Evolutionary conservation across 2,888 invertebrate species (phyloP).

Genomic region (Cryptophagus acutangulus): DNA sequence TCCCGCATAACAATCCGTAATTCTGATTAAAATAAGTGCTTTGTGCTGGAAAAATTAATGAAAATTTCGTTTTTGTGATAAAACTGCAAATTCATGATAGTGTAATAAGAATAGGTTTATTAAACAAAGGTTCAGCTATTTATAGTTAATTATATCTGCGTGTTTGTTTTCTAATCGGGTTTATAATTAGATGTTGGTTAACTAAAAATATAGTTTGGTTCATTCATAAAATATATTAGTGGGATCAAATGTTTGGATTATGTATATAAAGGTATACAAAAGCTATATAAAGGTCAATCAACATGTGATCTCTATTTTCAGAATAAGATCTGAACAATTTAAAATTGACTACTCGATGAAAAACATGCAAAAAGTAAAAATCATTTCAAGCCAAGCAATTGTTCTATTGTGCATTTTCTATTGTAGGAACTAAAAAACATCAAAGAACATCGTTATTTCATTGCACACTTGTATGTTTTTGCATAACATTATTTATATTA

Average conservation of each 20-base stretch:
- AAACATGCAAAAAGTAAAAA: conserved; percentile 1
- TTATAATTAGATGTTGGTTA: conserved; percentile 12
- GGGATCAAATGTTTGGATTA: conserved; percentile 7
- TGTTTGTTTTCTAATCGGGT: too few species aligned
- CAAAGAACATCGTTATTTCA: too few species aligned
- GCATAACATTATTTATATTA: too few species aligned
- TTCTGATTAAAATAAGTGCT: too few species aligned
- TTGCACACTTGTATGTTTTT: too few species aligned
- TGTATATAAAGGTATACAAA: neutral
- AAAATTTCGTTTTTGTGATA: too few species aligned
- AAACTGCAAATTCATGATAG: too few species aligned
- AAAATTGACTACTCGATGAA: conserved; percentile 4
- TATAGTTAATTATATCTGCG: too few species aligned
- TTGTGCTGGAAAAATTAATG: too few species aligned
- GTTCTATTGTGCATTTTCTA: neutral
- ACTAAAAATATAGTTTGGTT: conserved; percentile 6
- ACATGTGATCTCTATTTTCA: conserved; percentile 11
- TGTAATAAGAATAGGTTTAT: too few species aligned
- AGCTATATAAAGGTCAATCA: conserved; percentile 8
- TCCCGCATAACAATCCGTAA: too few species aligned
- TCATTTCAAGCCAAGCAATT: neutral
- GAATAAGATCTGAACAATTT: conserved; percentile 2
- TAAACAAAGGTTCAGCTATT: too few species aligned
- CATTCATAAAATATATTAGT: conserved; percentile 12
- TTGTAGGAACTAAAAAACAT: conserved; percentile 1